A percentile compares a stretch with the other conserved stretches of the same genome.
phyloP scores from a whole-genome alignment of 2,888 invertebrate species.

The Operophtera brumata region DNA sequence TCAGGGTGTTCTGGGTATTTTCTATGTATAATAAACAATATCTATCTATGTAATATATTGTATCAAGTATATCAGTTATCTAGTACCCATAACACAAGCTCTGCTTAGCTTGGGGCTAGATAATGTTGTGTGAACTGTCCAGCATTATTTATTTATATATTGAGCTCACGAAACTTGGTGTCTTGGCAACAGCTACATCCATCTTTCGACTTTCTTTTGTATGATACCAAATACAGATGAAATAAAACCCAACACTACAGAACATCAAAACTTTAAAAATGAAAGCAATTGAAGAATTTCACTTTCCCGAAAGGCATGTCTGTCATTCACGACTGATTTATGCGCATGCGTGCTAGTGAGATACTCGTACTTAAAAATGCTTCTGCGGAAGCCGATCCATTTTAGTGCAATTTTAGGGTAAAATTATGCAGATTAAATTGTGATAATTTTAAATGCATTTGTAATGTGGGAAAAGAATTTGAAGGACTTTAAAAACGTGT shows the following conservation, averaged over 20 bases:
- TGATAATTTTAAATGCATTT: conserved; percentile 29
- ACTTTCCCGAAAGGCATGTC: conserved; percentile 57
- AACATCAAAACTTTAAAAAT: conserved; percentile 21
- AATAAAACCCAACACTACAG: not conserved
- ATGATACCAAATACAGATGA: conserved; percentile 5
- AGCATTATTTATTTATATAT: too few relatives aligned
- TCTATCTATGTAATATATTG: too few relatives aligned
- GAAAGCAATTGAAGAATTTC: conserved; percentile 41
- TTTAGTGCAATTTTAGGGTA: conserved; percentile 13
- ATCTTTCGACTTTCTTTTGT: conserved; percentile 7
- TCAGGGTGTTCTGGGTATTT: too few relatives aligned
- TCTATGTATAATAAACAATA: too few relatives aligned
- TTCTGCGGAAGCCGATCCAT: conserved; percentile 55
- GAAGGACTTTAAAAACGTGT: conserved; percentile 17
- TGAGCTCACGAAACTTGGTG: too few relatives aligned
- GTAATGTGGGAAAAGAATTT: conserved; percentile 41
- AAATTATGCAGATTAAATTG: conserved; percentile 21
- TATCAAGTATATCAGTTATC: too few relatives aligned
- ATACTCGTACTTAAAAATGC: conserved; percentile 49
- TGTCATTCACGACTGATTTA: conserved; percentile 45
- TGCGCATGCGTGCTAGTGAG: conserved; percentile 51
- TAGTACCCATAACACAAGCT: too few relatives aligned
- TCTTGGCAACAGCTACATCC: not conserved
- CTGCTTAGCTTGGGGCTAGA: too few relatives aligned
- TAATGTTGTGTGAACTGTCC: too few relatives aligned